These are phyloP conservation scores for Tachycineta bicolor DNA, from an alignment of 2,113 vertebrate species.

Conservation along the genomic window DNA sequence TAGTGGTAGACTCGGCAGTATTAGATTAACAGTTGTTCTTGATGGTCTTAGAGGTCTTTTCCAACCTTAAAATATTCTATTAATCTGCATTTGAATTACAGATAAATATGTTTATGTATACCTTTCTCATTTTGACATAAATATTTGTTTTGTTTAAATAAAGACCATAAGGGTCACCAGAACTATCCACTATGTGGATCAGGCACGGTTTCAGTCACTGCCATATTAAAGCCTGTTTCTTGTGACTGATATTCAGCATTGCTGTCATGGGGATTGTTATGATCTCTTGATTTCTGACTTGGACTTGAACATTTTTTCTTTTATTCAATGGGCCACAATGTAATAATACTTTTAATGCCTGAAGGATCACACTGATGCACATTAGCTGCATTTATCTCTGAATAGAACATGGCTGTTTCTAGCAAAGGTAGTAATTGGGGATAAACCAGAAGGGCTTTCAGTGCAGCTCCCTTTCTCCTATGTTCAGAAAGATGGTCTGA, in stretches of 20 bases:
- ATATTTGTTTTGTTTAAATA: not conserved
- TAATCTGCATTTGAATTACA: not conserved
- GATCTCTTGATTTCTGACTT: not conserved
- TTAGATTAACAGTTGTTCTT: not conserved
- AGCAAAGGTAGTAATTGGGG: not conserved
- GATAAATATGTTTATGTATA: not conserved
- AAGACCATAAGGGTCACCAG: not conserved
- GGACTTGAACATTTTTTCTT: not conserved
- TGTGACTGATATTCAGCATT: not conserved
- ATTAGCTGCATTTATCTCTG: not conserved
- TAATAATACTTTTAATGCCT: not conserved
- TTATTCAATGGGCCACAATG: not conserved
- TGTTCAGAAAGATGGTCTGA: not conserved
- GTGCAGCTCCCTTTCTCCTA: not conserved
- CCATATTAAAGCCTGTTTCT: not conserved
- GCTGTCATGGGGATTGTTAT: not conserved
- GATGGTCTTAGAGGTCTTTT: not conserved
- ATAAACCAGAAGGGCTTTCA: not conserved
- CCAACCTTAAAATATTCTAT: not conserved
- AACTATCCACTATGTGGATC: not conserved
- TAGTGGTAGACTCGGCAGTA: not conserved
- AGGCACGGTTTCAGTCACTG: not conserved
- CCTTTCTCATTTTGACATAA: not conserved
- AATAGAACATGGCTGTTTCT: not conserved
- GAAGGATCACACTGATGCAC: not conserved